phyloP scores from a whole-genome alignment of 2,797 vertebrate genomes.

The Cyprinella venusta region DNA sequence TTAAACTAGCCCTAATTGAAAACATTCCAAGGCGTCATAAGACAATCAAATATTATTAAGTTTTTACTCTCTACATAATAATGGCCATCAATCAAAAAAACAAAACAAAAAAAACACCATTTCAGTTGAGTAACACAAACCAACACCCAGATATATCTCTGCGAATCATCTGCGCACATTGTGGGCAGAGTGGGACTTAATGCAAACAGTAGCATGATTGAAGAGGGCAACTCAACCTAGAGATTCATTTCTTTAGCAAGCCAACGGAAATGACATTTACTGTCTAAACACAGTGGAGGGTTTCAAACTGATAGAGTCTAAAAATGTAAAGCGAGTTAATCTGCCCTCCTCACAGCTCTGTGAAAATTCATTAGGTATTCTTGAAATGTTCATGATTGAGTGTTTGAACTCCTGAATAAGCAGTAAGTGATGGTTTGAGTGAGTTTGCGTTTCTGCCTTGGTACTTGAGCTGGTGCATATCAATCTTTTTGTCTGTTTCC shows the following conservation, averaged over 20 bases:
- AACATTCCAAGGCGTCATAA: no score
- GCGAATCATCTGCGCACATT: not conserved
- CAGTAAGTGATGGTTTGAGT: slow-evolving; percentile 3
- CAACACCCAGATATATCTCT: not conserved
- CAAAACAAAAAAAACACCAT: no score
- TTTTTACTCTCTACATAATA: slow-evolving; percentile 4
- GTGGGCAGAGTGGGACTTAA: not conserved
- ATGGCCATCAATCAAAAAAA: not conserved
- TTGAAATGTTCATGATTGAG: slow-evolving; percentile 29
- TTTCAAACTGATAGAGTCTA: slow-evolving; percentile 6
- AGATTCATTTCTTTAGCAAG: slow-evolving; percentile 23
- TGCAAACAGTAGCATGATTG: not conserved
- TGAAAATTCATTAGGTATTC: slow-evolving; percentile 31
- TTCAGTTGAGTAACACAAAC: not conserved
- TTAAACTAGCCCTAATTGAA: no score
- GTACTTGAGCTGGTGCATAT: slow-evolving; percentile 7
- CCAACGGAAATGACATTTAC: slow-evolving; percentile 33
- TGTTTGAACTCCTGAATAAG: slow-evolving; percentile 38
- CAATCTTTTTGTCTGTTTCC: slow-evolving; percentile 4
- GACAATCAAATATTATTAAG: not conserved
- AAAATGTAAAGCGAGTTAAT: slow-evolving; percentile 33
- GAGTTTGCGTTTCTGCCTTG: not conserved
- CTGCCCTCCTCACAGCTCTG: slow-evolving; percentile 11
- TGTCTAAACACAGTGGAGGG: slow-evolving; percentile 12
- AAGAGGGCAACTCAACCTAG: not conserved